Evolutionary conservation across 1,140 invertebrate species (phyloP).

Genomic region (Leguminivora glycinivorella): DNA sequence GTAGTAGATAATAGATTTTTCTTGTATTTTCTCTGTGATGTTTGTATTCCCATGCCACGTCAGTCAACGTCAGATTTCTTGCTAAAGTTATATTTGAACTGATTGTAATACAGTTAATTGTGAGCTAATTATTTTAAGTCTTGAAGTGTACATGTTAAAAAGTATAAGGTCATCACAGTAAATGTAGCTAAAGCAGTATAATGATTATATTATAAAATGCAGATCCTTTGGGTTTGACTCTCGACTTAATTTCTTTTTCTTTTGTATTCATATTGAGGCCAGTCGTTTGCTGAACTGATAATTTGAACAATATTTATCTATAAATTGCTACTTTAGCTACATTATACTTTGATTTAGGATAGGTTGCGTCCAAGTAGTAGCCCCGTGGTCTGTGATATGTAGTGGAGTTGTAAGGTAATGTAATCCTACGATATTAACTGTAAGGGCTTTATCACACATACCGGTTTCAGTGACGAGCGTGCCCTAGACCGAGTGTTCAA

Average conservation of each 20-base stretch:
- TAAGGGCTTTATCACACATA: too few species aligned
- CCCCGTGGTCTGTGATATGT: slow-evolving; percentile 48
- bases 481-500: too few species aligned
- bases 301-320: too few species aligned
- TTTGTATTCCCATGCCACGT: too few species aligned
- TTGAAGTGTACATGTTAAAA: background rate
- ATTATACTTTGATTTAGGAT: slow-evolving; percentile 32
- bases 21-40: too few species aligned
- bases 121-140: background rate
- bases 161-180: background rate
- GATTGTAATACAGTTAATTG: background rate
- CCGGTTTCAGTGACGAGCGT: too few species aligned
- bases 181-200: slow-evolving; percentile 14
- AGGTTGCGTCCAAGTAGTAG: slow-evolving; percentile 37
- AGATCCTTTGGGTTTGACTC: too few species aligned
- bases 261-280: too few species aligned
- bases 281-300: too few species aligned
- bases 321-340: background rate
- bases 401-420: slow-evolving; percentile 33
- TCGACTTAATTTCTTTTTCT: too few species aligned
- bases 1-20: too few species aligned
- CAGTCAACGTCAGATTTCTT: too few species aligned
- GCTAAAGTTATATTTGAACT: background rate
- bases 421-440: background rate
- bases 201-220: background rate